Evolutionary conservation across 2,113 vertebrate genomes (phyloP).

Genomic region (Etheostoma spectabile): DNA sequence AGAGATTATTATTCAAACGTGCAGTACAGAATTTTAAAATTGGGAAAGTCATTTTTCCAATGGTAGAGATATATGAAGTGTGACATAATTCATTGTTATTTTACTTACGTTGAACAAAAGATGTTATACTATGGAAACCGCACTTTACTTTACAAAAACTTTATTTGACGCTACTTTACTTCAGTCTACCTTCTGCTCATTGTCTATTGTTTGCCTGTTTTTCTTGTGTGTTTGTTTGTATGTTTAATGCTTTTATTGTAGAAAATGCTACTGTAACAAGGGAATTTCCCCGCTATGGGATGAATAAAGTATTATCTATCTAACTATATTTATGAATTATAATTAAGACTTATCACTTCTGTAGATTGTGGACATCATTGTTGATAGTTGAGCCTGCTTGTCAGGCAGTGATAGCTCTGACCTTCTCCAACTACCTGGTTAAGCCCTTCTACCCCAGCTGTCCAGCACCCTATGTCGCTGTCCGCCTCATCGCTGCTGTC

Average conservation of each 20-base stretch:
- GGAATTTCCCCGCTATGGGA: too few relatives aligned
- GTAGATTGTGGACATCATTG: conserved; percentile 86
- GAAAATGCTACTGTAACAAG: too few relatives aligned
- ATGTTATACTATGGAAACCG: too few relatives aligned
- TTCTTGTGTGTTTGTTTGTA: too few relatives aligned
- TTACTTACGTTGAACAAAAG: neutral
- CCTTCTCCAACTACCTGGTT: conserved; percentile 86
- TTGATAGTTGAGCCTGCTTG: conserved; percentile 87
- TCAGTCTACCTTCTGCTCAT: too few relatives aligned
- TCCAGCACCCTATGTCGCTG: conserved; percentile 73
- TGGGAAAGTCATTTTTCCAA: neutral
- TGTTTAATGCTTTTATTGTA: too few relatives aligned
- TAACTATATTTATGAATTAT: neutral
- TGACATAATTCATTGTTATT: neutral
- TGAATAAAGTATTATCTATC: too few relatives aligned
- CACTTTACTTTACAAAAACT: too few relatives aligned
- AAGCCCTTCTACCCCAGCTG: conserved; percentile 86
- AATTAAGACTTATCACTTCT: neutral
- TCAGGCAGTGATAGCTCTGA: conserved; percentile 87
- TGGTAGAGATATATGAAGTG: neutral
- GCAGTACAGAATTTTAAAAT: neutral
- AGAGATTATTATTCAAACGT: neutral
- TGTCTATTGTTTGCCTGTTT: too few relatives aligned
- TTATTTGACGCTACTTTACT: too few relatives aligned
- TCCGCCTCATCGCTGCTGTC: conserved; percentile 85